Evolutionary conservation across 2,888 invertebrate species (phyloP), one percentile per base, ranked within the genome.

Genomic region (Acronicta leporina): DNA sequence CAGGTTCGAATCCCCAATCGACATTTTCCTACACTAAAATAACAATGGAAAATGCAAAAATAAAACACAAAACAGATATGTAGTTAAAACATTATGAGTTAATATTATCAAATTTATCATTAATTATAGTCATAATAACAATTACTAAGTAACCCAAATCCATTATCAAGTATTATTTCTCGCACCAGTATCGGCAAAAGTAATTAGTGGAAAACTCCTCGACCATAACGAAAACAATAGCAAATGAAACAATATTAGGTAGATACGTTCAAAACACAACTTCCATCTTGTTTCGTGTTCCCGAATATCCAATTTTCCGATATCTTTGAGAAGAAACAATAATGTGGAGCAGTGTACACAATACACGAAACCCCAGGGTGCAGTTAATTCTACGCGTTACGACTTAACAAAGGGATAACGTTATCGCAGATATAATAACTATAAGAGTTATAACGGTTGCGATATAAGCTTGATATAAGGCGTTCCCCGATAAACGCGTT

Each of bases 301-400:
- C 47, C 44, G 16, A 56, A 53, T 51, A 60, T 42, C 65, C 56
- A 60, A 69, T 65, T 48, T 46, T 38, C 63, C 45, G 43, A 68
- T 68, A 68, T 54, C 57, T 30, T 38, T 14, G 52, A 14, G 43
- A 33, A 49, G 43, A 56, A 50, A 70, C 65, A 69, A 69, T 56
- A 64, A 56, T n/a, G 49, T 45, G 35, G 43, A 44, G 43, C 49
- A 48, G 25, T 53, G 38, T 53, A 30, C 38, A 11, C 41, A 63
- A 33, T 10, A 9, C 13, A 41, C n/a, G 8, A 7, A 50, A 54
- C 61, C 60, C 61, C 11, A 8, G 73, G 63, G 75, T 51, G 30
- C 54, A 11, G 45, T 75, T 70, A 73, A 58, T 63, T 63, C 59
- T 41, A 48, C 30, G 51, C 47, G 48, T 52, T 49, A 49, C 55